Percentiles rank a stretch among this genome's conserved stretches.
phyloP scores from a whole-genome alignment of 1,140 invertebrate genomes.

The Aphaenogaster rudis region DNA sequence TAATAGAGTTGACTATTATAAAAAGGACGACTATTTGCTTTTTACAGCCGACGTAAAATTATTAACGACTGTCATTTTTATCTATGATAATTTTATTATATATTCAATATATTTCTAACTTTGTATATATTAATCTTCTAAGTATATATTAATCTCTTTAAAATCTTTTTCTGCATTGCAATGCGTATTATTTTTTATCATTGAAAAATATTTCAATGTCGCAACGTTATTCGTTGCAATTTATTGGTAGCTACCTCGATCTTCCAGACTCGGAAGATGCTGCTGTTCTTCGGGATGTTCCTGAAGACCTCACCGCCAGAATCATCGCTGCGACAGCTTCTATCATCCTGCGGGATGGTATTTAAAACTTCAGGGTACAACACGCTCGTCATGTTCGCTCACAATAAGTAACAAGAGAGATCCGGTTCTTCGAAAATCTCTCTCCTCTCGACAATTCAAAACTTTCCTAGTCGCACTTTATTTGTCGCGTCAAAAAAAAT shows the following conservation, averaged over 20 bases:
- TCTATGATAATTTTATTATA: background rate
- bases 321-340: slow-evolving; percentile 83
- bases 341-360: slow-evolving; percentile 80
- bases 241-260: slow-evolving; percentile 89
- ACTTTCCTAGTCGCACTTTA: background rate
- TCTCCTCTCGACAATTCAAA: background rate
- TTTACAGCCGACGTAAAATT: background rate
- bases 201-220: background rate
- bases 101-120: background rate
- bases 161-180: background rate
- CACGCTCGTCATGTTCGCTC: slow-evolving; percentile 25
- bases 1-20: no score
- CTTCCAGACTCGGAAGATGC: slow-evolving; percentile 93
- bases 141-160: background rate
- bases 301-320: slow-evolving; percentile 89
- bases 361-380: slow-evolving; percentile 50
- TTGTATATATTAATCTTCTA: background rate
- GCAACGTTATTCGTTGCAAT: background rate
- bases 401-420: background rate
- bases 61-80: background rate
- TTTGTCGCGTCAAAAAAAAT: background rate
- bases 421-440: background rate
- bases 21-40: no score
- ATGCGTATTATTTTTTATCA: background rate
- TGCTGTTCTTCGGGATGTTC: slow-evolving; percentile 91